These are phyloP conservation scores for Mayetiola destructor DNA, from an alignment of 2,888 invertebrate genomes.

Conservation along the genomic window DNA sequence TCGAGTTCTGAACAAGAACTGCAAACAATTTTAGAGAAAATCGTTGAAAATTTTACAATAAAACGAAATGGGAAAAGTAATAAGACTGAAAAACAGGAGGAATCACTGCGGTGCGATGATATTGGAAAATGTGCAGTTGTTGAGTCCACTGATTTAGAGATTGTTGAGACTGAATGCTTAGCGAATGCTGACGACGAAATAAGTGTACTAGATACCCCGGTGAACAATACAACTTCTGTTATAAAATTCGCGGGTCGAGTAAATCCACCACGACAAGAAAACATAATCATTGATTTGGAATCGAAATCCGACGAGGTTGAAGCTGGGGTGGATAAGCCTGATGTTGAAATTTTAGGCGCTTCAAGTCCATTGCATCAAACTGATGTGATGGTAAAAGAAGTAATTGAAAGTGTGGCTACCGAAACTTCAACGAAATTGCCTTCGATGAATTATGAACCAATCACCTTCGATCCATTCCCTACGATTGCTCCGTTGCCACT, in stretches of 20 bases:
- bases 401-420: too few species aligned
- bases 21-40: background rate
- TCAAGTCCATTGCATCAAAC: too few species aligned
- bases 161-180: too few species aligned
- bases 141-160: background rate
- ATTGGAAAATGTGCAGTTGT: background rate
- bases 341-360: too few species aligned
- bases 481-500: background rate
- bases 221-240: background rate
- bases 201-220: background rate
- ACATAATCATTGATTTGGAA: too few species aligned
- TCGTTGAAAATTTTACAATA: background rate
- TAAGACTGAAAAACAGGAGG: background rate
- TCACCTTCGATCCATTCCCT: background rate
- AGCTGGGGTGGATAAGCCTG: too few species aligned
- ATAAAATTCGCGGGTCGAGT: slow-evolving; percentile 1
- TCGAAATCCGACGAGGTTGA: too few species aligned
- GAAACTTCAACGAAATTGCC: too few species aligned
- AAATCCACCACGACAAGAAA: background rate
- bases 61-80: background rate
- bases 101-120: background rate
- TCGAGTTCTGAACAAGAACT: slow-evolving; percentile 30
- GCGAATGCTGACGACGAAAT: too few species aligned
- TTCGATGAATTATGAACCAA: background rate
- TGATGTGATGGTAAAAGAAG: too few species aligned